phyloP scores from a whole-genome alignment of 2,888 invertebrate genomes.

The Belgica antarctica region DNA sequence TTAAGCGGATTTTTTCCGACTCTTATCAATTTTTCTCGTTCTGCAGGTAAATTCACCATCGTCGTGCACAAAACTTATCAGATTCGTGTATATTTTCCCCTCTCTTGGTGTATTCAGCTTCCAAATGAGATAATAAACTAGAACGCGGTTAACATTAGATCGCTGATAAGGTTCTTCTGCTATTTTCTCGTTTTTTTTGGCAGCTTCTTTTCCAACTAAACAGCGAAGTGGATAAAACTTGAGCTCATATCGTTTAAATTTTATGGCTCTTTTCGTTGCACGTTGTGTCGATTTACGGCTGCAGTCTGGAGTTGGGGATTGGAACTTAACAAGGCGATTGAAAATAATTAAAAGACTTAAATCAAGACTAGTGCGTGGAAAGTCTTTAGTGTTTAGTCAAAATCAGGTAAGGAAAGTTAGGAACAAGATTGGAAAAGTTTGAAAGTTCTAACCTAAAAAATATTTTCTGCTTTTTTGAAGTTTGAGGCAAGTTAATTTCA shows the following conservation, averaged over 20 bases:
- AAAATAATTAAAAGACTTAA: too few species aligned
- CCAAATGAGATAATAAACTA: constrained; percentile 42
- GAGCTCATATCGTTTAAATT: constrained; percentile 41
- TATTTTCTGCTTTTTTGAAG: too few species aligned
- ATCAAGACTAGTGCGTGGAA: too few species aligned
- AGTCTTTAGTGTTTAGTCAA: too few species aligned
- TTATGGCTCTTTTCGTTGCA: constrained; percentile 33
- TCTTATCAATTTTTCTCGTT: constrained; percentile 31
- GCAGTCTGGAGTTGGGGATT: too few species aligned
- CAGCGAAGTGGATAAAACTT: not conserved
- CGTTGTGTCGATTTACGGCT: too few species aligned
- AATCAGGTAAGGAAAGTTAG: too few species aligned
- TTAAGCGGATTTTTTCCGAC: constrained; percentile 8
- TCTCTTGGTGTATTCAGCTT: constrained; percentile 10
- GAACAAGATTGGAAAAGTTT: too few species aligned
- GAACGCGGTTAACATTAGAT: constrained; percentile 43
- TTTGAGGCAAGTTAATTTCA: too few species aligned
- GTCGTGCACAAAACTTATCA: constrained; percentile 23
- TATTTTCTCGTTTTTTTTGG: constrained; percentile 10
- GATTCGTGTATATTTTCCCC: constrained; percentile 20
- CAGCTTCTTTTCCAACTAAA: not conserved
- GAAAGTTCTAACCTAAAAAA: too few species aligned
- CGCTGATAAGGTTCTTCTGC: constrained; percentile 34
- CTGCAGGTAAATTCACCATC: constrained; percentile 18
- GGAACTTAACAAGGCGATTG: too few species aligned